Conservation (phyloP, 2,113 vertebrate genomes). For the Sprattus sprattus region DNA sequence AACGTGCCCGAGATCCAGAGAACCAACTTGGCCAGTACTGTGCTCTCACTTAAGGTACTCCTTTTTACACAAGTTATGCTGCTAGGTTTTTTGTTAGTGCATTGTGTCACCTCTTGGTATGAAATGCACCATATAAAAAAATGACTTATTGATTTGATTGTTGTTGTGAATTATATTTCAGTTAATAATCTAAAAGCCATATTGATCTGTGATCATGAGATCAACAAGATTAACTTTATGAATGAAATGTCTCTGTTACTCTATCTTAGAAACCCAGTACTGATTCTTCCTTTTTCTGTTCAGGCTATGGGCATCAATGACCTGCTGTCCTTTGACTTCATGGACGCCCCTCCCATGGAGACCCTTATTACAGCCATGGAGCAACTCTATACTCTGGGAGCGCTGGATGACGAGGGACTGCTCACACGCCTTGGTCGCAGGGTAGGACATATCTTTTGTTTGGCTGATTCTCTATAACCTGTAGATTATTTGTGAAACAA, state of each 20-base stretch:
- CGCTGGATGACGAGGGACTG: conserved; percentile 93
- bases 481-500: background rate
- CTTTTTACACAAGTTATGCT: background rate
- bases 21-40: conserved; percentile 94
- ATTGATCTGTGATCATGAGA: too few relatives aligned
- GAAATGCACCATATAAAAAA: too few relatives aligned
- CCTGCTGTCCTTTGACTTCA: conserved; percentile 96
- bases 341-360: conserved; percentile 98
- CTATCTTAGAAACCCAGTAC: background rate
- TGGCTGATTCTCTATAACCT: background rate
- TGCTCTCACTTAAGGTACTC: conserved; percentile 91
- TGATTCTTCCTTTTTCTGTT: background rate
- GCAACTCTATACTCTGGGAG: conserved; percentile 94
- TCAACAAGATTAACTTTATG: too few relatives aligned
- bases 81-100: too few relatives aligned
- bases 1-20: conserved; percentile 98
- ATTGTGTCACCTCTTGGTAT: too few relatives aligned
- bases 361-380: conserved; percentile 99
- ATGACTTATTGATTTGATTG: too few relatives aligned
- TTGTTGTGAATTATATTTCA: too few relatives aligned
- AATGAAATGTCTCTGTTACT: background rate
- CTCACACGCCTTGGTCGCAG: conserved; percentile 91
- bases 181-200: too few relatives aligned
- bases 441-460: conserved; percentile 65
- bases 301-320: conserved; percentile 99